Percentiles rank a stretch among this genome's conserved stretches.
Evolutionary conservation across 1,140 invertebrate genomes (phyloP).

Genomic region (Polypedilum vanderplanki): DNA sequence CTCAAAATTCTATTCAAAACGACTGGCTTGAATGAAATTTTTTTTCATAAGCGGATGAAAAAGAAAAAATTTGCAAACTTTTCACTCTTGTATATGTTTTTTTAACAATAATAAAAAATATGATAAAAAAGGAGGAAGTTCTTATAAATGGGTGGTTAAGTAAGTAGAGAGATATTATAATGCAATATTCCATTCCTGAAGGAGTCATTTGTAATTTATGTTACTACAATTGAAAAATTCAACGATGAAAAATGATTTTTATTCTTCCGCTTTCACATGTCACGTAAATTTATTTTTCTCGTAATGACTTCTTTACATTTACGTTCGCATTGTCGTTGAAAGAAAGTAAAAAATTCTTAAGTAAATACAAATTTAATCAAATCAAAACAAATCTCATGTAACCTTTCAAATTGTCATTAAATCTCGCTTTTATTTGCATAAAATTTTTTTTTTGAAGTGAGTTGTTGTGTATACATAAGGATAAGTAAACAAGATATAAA

Average conservation of each 20-base stretch:
- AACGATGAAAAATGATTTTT: neutral
- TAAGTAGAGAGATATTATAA: neutral
- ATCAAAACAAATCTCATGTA: constrained; percentile 6
- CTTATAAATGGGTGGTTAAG: neutral
- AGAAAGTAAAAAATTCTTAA: neutral
- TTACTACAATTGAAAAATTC: neutral
- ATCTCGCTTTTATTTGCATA: constrained; percentile 1
- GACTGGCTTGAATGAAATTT: neutral
- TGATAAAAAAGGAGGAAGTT: neutral
- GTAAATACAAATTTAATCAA: constrained; percentile 8
- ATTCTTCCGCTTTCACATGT: neutral
- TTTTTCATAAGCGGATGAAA: neutral
- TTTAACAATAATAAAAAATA: neutral
- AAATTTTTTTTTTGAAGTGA: too few species aligned
- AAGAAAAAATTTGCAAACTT: neutral
- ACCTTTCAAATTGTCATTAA: constrained; percentile 13
- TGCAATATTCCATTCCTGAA: neutral
- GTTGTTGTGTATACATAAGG: too few species aligned
- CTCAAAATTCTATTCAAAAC: neutral
- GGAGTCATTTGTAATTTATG: constrained; percentile 18
- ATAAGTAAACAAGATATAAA: too few species aligned
- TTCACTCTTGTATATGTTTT: neutral
- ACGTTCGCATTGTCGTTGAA: neutral
- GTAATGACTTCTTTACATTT: neutral
- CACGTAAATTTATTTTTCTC: constrained; percentile 12